Evolutionary conservation across 2,113 vertebrate species (phyloP), one percentile per base, ranked within the genome.

Genomic region (Taurulus bubalis): DNA sequence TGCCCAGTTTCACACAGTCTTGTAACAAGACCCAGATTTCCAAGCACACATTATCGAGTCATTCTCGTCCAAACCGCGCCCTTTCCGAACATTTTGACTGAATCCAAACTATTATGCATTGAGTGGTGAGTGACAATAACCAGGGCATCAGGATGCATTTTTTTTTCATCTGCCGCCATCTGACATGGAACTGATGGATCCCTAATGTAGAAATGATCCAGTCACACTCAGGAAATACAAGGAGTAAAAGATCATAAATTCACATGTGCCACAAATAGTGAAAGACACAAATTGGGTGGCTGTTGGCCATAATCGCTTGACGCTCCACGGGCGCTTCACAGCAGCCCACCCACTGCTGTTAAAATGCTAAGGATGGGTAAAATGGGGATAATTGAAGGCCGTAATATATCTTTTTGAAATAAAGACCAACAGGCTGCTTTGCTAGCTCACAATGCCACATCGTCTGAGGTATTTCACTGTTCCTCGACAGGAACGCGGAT

Each of bases 21-120:
- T 34, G 45, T 77, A 75, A 53, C 22, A 81, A 47, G 16, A 82
- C 6, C 12, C 59, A 71, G 68, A 78, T 67, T 78, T 77, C 47
- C 28, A 47, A 72, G 22, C 36, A 76, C 28, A 73, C 32, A 28
- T 36, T 69, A 49, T 69, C 56, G 12, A 67, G 42, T 6, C 40
- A 60, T 40, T 83, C n/a, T 26, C 4, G 34, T 26, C 32, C 22
- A 55, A 32, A 34, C 26, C 3, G 9, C 30, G 10, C 30, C 60
- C n/a, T 55, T 42, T 24, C 8, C 4, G 20, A 22, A 45, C 10
- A 71, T 56, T 42, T 26, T 53, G 32, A 32, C 60, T 55, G 5
- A 32, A 16, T 55, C 34, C 22, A 22, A 22, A 45, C 7, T n/a
- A 45, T 36, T 32, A 45, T 51, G 18, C 45, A 34, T 58, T 40